Percentiles rank a stretch among this genome's conserved stretches.
Conservation (phyloP, 2,797 vertebrate species). For the Spea hammondii region DNA sequence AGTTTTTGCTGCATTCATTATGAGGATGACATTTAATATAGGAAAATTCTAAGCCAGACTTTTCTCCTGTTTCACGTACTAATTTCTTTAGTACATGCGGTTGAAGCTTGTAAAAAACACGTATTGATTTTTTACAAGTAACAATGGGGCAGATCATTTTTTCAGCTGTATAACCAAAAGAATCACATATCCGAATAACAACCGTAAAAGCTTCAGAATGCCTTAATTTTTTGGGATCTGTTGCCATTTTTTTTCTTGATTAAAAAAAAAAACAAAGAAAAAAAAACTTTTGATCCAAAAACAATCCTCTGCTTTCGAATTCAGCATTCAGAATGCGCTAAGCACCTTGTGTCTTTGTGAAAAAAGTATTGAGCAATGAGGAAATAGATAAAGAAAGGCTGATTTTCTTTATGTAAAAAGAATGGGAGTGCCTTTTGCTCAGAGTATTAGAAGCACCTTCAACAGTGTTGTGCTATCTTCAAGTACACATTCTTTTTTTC, state of each 20-base stretch:
- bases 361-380: too few species aligned
- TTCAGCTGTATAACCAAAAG: conserved; percentile 7
- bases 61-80: not conserved
- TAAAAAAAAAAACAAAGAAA: not conserved
- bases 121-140: conserved; percentile 9
- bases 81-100: not conserved
- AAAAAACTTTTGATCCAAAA: not conserved
- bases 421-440: too few species aligned
- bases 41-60: not conserved
- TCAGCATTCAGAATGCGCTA: not conserved
- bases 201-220: not conserved
- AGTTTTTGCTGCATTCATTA: not conserved
- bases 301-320: not conserved
- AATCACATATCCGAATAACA: conserved; percentile 18
- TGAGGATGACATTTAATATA: not conserved
- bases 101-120: conserved; percentile 6
- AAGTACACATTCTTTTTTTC: too few species aligned
- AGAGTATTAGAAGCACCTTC: too few species aligned
- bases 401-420: too few species aligned
- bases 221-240: not conserved
- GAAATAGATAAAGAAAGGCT: too few species aligned
- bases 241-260: not conserved
- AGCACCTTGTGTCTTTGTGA: too few species aligned
- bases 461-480: too few species aligned
- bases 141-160: conserved; percentile 11